phyloP scores from a whole-genome alignment of 2,797 vertebrate genomes.

The Ispidina picta region DNA sequence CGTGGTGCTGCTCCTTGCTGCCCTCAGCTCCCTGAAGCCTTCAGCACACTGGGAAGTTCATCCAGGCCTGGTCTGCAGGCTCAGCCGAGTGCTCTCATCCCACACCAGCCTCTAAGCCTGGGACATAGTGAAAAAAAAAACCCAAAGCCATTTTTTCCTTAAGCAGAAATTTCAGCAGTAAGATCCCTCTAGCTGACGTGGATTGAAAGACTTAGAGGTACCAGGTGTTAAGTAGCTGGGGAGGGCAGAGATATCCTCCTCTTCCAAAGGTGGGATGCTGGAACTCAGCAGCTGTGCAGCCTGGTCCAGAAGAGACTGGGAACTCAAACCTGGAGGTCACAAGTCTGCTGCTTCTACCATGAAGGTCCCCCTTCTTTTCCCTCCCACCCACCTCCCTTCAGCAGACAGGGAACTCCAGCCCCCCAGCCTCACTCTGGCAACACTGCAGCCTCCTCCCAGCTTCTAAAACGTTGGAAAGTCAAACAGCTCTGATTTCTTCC shows the following conservation, averaged over 20 bases:
- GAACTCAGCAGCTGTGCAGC: background rate
- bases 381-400: background rate
- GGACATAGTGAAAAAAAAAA: background rate
- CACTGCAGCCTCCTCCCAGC: background rate
- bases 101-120: background rate
- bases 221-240: background rate
- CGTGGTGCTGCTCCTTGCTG: background rate
- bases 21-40: background rate
- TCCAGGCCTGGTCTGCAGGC: background rate
- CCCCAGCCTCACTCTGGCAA: background rate
- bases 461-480: background rate
- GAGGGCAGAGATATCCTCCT: background rate
- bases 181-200: background rate
- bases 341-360: background rate
- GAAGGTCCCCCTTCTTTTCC: background rate
- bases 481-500: background rate
- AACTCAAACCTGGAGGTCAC: background rate
- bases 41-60: fast-evolving
- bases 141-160: background rate
- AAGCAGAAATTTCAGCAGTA: background rate
- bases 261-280: background rate
- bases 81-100: background rate
- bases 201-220: background rate
- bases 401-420: background rate
- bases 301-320: background rate